These are phyloP conservation scores for Sycobia sp. DNA, from an alignment of 1,140 invertebrate genomes.

Conservation along the genomic window DNA sequence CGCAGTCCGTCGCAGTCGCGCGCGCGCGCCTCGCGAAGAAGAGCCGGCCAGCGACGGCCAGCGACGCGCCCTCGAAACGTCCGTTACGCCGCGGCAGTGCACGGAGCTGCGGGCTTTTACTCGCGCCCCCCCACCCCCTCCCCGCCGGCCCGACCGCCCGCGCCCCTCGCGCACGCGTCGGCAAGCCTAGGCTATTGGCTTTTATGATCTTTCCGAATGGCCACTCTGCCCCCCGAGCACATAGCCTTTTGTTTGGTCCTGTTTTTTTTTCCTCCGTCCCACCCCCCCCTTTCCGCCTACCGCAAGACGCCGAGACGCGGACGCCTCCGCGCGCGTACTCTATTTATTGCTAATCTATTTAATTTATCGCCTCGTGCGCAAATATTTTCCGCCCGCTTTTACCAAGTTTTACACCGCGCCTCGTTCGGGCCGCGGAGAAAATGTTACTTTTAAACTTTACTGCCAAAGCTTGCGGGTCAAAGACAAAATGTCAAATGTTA, in stretches of 20 bases:
- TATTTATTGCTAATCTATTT: conserved; percentile 18
- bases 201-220: conserved; percentile 60
- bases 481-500: too few species aligned
- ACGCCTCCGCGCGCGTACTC: neutral
- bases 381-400: too few species aligned
- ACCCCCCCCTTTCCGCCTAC: neutral
- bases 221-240: conserved; percentile 33
- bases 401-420: too few species aligned
- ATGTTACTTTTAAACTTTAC: too few species aligned
- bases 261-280: neutral
- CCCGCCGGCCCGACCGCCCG: conserved; percentile 16
- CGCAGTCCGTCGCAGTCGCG: neutral
- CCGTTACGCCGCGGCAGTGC: too few species aligned
- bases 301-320: too few species aligned
- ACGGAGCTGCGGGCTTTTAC: neutral
- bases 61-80: conserved; percentile 6
- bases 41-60: neutral
- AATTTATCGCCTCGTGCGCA: neutral
- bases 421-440: too few species aligned
- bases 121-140: conserved; percentile 21
- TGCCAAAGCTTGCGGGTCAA: too few species aligned
- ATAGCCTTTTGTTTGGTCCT: conserved; percentile 40
- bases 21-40: neutral
- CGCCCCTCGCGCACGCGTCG: neutral
- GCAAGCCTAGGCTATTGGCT: conserved; percentile 51